Evolutionary conservation across 2,888 invertebrate genomes (phyloP).

Genomic region (Trichopria drosophilae): DNA sequence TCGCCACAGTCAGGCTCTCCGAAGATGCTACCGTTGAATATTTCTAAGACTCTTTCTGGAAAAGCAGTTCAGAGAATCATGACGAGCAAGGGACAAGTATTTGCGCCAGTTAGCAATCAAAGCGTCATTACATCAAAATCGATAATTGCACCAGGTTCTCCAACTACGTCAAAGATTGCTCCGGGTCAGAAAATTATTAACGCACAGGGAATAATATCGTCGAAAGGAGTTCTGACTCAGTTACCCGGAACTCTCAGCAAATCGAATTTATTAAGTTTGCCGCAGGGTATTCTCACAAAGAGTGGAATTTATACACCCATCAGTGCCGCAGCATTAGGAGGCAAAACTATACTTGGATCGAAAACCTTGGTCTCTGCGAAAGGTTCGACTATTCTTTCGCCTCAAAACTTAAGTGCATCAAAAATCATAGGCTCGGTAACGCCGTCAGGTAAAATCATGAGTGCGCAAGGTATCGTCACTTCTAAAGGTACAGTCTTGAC

Average conservation of each 20-base stretch:
- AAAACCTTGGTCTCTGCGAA: conserved; percentile 46
- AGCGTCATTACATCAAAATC: conserved; percentile 42
- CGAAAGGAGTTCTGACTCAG: conserved; percentile 57
- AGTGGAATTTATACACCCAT: conserved; percentile 47
- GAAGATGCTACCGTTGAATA: conserved; percentile 50
- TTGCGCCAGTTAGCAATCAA: conserved; percentile 45
- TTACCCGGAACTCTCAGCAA: conserved; percentile 49
- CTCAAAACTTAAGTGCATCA: conserved; percentile 41
- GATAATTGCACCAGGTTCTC: conserved; percentile 44
- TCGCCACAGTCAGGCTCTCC: conserved; percentile 49
- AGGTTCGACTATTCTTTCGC: conserved; percentile 43
- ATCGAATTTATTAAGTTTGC: conserved; percentile 40
- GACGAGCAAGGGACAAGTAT: conserved; percentile 64
- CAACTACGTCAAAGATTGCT: conserved; percentile 55
- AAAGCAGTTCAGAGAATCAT: conserved; percentile 62
- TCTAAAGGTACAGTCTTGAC: conserved; percentile 52
- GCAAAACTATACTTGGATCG: conserved; percentile 46
- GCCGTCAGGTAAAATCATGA: conserved; percentile 43
- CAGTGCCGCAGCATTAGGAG: conserved; percentile 41
- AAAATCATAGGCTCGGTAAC: conserved; percentile 47
- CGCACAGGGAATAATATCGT: conserved; percentile 50
- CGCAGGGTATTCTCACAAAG: conserved; percentile 47
- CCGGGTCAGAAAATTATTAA: conserved; percentile 54
- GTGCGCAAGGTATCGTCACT: conserved; percentile 43
- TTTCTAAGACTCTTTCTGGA: conserved; percentile 58